A percentile compares a stretch with the other conserved stretches of the same genome.
Conservation (phyloP, 2,797 vertebrate genomes). For the Urosaurus nigricauda region DNA sequence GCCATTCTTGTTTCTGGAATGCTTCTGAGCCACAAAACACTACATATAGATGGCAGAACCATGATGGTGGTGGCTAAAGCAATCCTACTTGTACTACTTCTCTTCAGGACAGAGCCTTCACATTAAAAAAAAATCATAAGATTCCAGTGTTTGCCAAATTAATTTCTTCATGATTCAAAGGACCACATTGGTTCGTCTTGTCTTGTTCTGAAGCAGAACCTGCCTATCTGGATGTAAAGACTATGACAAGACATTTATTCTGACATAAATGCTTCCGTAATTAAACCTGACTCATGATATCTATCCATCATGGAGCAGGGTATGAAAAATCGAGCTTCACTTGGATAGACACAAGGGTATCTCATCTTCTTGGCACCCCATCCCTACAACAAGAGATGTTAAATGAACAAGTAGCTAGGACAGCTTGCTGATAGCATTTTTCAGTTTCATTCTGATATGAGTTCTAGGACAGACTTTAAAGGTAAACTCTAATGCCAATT, state of each 20-base stretch:
- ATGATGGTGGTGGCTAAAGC: not conserved
- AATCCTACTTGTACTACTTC: not conserved
- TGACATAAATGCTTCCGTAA: not conserved
- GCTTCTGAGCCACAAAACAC: not conserved
- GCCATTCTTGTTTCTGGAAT: not conserved
- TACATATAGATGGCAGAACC: not conserved
- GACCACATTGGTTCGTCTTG: too few relatives aligned
- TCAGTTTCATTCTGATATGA: too few relatives aligned
- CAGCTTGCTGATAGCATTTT: too few relatives aligned
- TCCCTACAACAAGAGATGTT: too few relatives aligned
- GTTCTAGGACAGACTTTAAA: too few relatives aligned
- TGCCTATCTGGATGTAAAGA: too few relatives aligned
- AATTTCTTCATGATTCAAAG: not conserved
- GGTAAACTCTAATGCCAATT: too few relatives aligned
- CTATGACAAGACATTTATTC: not conserved
- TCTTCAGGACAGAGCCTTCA: not conserved
- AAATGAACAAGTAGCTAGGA: too few relatives aligned
- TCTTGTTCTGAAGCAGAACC: not conserved
- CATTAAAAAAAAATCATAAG: not conserved
- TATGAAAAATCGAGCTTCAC: not conserved
- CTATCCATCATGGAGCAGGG: not conserved
- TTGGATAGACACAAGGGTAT: too few relatives aligned
- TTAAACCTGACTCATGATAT: not conserved
- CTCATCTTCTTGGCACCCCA: too few relatives aligned
- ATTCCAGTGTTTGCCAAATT: not conserved